These are phyloP conservation scores for Pterocles gutturalis DNA, from an alignment of 2,113 vertebrate genomes.

Conservation along the genomic window DNA sequence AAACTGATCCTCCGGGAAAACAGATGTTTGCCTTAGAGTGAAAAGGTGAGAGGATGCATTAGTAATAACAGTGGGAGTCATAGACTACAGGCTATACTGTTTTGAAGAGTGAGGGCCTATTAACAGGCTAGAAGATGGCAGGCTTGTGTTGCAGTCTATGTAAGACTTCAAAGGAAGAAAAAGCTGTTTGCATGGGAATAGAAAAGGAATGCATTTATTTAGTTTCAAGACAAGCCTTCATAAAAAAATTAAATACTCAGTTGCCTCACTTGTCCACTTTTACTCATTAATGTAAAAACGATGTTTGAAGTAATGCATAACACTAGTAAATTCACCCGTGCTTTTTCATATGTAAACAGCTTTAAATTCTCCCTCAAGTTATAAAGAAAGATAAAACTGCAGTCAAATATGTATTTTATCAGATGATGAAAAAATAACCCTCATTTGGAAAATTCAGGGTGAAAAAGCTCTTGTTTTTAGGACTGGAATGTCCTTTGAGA, in stretches of 20 bases:
- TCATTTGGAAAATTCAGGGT: not conserved
- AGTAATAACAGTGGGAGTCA: not conserved
- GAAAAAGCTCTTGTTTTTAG: not conserved
- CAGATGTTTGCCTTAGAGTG: not conserved
- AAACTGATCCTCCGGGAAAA: not conserved
- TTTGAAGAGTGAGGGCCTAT: not conserved
- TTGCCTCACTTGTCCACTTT: not conserved
- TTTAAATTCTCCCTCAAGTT: not conserved
- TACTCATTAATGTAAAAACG: not conserved
- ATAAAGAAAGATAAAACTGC: not conserved
- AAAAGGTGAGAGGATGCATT: not conserved
- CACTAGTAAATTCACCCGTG: not conserved
- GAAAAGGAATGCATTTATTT: not conserved
- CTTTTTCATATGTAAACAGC: not conserved
- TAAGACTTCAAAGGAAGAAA: not conserved
- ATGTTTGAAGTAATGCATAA: not conserved
- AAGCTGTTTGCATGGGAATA: not conserved
- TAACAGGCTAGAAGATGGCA: not conserved
- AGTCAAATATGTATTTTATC: not conserved
- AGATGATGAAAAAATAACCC: not conserved
- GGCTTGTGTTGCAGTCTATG: not conserved
- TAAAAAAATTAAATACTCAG: not conserved
- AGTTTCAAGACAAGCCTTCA: not conserved
- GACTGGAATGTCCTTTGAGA: not conserved
- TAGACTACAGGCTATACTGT: not conserved